Evolutionary conservation across 1,140 invertebrate species (phyloP).

Genomic region (Dufourea novaeangliae): DNA sequence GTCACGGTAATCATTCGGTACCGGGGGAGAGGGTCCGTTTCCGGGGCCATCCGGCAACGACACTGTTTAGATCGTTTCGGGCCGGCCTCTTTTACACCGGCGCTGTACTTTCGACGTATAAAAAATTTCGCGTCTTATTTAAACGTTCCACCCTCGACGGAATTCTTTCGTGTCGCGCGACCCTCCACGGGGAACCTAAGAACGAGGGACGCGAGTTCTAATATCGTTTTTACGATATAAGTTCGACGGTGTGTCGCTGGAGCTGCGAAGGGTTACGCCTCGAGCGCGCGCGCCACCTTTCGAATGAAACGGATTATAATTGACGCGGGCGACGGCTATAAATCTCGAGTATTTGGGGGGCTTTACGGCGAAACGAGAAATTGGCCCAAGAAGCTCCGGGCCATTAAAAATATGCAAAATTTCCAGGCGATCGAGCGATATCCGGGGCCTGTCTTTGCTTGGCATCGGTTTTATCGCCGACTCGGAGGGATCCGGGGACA

Average conservation of each 20-base stretch:
- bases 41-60: constrained; percentile 44
- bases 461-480: constrained; percentile 4
- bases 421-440: constrained; percentile 5
- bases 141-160: constrained; percentile 65
- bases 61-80: constrained; percentile 68
- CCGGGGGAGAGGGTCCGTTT: constrained; percentile 53
- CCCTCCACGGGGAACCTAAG: constrained; percentile 5
- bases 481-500: not conserved
- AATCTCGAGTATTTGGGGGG: constrained; percentile 78
- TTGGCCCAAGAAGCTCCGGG: constrained; percentile 75
- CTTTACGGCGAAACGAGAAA: constrained; percentile 77
- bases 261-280: constrained; percentile 57
- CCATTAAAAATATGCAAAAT: constrained; percentile 44
- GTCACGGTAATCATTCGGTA: constrained; percentile 54
- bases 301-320: constrained; percentile 81
- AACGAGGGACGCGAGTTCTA: constrained; percentile 62
- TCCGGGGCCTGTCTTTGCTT: not conserved
- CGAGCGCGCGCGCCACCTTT: constrained; percentile 50
- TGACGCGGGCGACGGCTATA: constrained; percentile 77
- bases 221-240: constrained; percentile 81
- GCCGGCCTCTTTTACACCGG: constrained; percentile 59
- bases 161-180: not conserved
- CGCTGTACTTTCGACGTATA: constrained; percentile 65
- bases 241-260: constrained; percentile 71
- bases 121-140: constrained; percentile 79